phyloP scores from a whole-genome alignment of 2,888 invertebrate genomes.

The Rhamphomyia laevipes region DNA sequence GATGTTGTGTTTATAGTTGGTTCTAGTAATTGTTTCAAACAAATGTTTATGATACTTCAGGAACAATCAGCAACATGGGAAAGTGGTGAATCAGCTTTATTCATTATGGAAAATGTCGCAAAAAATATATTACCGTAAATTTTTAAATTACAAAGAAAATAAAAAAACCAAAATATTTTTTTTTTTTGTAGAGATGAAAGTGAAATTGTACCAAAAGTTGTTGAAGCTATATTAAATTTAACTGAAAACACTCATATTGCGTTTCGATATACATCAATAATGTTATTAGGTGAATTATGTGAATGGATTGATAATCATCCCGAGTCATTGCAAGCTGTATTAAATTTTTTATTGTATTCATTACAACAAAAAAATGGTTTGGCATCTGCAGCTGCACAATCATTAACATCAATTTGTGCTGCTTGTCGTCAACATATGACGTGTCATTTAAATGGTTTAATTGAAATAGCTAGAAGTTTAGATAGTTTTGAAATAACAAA shows the following conservation, averaged over 20 bases:
- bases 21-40: slow-evolving; percentile 79
- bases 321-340: slow-evolving; percentile 64
- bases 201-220: slow-evolving; percentile 84
- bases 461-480: slow-evolving; percentile 60
- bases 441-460: slow-evolving; percentile 56
- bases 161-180: slow-evolving; percentile 1
- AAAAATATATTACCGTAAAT: slow-evolving; percentile 86
- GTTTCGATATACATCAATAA: slow-evolving; percentile 77
- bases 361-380: slow-evolving; percentile 57
- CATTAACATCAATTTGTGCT: slow-evolving; percentile 75
- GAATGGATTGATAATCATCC: slow-evolving; percentile 92
- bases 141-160: background rate
- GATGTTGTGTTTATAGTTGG: slow-evolving; percentile 96
- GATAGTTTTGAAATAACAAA: slow-evolving; percentile 63
- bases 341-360: slow-evolving; percentile 66
- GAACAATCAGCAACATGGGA: slow-evolving; percentile 74
- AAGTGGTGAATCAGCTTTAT: slow-evolving; percentile 84
- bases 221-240: slow-evolving; percentile 78
- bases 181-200: slow-evolving; percentile 63
- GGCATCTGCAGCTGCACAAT: slow-evolving; percentile 68
- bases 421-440: slow-evolving; percentile 71
- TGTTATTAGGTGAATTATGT: slow-evolving; percentile 78
- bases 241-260: slow-evolving; percentile 75
- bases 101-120: slow-evolving; percentile 89
- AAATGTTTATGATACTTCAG: slow-evolving; percentile 74